Percentiles rank a stretch among this genome's conserved stretches.
phyloP scores from a whole-genome alignment of 92 coral and sea anemone species.

The Pocillopora grandis region DNA sequence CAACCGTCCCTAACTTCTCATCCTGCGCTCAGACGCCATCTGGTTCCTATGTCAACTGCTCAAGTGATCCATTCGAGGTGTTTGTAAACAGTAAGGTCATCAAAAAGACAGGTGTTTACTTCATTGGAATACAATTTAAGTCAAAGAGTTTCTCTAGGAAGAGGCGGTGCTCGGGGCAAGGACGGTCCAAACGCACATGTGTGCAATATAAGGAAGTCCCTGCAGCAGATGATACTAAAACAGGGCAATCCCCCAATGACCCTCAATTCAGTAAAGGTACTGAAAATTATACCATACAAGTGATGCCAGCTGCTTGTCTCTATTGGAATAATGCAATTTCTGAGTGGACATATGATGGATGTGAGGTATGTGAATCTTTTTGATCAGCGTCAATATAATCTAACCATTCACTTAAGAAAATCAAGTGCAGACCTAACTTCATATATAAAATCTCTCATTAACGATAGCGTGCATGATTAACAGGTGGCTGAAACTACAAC shows the following conservation, averaged over 20 bases:
- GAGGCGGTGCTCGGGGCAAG: constrained; percentile 17
- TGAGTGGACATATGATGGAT: constrained; percentile 54
- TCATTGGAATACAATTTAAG: constrained; percentile 9
- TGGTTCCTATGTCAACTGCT: constrained; percentile 23
- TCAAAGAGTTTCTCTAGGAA: neutral
- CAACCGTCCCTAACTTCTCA: constrained; percentile 29
- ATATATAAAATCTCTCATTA: neutral
- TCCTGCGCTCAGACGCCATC: constrained; percentile 3
- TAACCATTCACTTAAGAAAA: too few species aligned
- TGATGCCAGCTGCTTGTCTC: constrained; percentile 55
- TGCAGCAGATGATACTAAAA: neutral
- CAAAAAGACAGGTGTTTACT: constrained; percentile 14
- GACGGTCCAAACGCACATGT: constrained; percentile 26
- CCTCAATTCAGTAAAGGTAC: constrained; percentile 11
- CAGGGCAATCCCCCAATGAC: neutral
- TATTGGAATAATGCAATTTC: constrained; percentile 41
- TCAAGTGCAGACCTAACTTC: neutral
- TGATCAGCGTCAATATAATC: too few species aligned
- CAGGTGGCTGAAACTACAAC: constrained; percentile 58
- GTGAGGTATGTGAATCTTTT: constrained; percentile 24
- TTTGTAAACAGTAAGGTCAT: constrained; percentile 25
- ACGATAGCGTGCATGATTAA: neutral
- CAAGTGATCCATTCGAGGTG: constrained; percentile 29
- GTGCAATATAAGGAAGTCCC: constrained; percentile 34
- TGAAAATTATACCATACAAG: constrained; percentile 37